Conservation (phyloP, 2,797 vertebrate genomes). For the Alca torda region DNA sequence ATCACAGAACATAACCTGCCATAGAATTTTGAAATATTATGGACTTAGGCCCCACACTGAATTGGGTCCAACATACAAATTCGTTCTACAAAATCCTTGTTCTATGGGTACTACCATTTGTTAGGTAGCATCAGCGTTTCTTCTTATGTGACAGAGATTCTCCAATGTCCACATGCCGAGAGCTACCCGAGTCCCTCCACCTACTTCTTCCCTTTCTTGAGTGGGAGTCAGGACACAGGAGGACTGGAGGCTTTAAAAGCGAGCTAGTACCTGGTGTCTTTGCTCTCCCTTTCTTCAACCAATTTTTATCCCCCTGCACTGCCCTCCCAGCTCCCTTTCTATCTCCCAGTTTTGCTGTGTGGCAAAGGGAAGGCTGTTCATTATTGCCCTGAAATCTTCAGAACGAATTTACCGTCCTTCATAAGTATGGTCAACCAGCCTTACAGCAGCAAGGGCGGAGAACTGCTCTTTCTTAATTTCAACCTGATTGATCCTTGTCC, state of each 20-base stretch:
- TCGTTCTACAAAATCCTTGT: not conserved
- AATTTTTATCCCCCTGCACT: not conserved
- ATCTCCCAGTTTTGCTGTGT: not conserved
- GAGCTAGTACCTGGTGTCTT: not conserved
- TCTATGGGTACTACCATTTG: not conserved
- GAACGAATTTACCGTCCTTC: not conserved
- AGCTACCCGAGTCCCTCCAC: not conserved
- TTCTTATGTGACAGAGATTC: not conserved
- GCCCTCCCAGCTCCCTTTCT: not conserved
- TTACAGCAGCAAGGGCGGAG: not conserved
- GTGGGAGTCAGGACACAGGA: not conserved
- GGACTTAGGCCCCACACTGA: not conserved
- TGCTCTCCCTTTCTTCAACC: not conserved
- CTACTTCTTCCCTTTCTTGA: not conserved
- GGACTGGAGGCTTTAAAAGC: not conserved
- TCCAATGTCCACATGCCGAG: not conserved
- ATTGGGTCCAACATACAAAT: not conserved
- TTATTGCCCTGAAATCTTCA: not conserved
- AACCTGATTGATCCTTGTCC: not conserved
- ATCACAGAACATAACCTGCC: not conserved
- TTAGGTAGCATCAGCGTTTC: not conserved
- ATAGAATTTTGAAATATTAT: not conserved
- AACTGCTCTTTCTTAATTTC: not conserved
- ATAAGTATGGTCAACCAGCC: not conserved
- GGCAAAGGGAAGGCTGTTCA: not conserved